Evolutionary conservation across 2,797 vertebrate species (phyloP).

Genomic region (Enteromius paludinosus): DNA sequence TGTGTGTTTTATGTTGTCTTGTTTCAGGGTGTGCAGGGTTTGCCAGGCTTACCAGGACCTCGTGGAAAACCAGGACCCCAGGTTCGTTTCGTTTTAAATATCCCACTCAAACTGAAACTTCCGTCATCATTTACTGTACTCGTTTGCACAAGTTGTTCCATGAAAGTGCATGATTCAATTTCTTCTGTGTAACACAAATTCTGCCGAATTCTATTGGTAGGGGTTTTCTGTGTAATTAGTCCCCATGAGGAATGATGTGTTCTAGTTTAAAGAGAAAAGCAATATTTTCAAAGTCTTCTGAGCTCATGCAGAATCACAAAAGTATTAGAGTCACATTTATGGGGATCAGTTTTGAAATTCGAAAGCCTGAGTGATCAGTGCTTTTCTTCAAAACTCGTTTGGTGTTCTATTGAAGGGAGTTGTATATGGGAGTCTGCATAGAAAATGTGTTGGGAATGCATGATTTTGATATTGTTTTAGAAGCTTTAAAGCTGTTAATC

Average conservation of each 20-base stretch:
- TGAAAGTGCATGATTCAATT: not conserved
- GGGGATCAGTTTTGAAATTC: not conserved
- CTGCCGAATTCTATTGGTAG: not conserved
- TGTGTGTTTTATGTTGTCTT: slow-evolving; percentile 47
- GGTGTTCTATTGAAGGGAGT: not conserved
- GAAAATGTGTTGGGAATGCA: not conserved
- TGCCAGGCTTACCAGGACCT: slow-evolving; percentile 85
- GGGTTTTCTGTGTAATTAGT: not conserved
- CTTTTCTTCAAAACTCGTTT: not conserved
- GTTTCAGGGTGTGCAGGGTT: slow-evolving; percentile 89
- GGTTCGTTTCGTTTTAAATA: slow-evolving; percentile 77
- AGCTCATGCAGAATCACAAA: not conserved
- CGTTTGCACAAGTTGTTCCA: not conserved
- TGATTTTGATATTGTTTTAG: not conserved
- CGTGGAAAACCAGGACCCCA: slow-evolving; percentile 88
- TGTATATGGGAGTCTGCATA: not conserved
- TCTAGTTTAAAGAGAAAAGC: not conserved
- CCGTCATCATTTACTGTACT: not conserved
- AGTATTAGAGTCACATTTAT: not conserved
- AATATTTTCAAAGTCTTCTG: not conserved
- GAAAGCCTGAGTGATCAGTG: not conserved
- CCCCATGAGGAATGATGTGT: too few relatives aligned
- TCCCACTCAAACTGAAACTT: not conserved
- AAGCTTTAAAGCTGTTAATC: not conserved
- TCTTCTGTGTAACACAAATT: not conserved